Base-by-base conservation (phyloP, 2,113 vertebrate species). In the Pseudopipra pipra region DNA sequence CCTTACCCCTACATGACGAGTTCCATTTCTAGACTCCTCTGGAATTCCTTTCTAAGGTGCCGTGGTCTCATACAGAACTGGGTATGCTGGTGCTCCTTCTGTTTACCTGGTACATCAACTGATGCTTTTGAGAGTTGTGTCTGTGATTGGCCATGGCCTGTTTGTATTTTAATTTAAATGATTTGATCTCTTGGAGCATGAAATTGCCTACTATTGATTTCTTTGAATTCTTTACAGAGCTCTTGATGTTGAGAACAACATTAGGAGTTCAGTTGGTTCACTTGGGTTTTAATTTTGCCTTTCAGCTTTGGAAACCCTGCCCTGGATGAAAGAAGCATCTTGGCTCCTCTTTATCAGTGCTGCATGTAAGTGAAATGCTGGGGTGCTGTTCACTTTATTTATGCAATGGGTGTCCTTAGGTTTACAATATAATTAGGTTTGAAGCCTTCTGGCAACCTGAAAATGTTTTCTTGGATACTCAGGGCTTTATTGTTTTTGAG, bases 311-410 rank as follows among this genome's bases (percentile, higher is more conserved):
- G 99, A 88, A 99, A 99, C 73, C 98, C 99, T 27, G 98, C 98
- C 39, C 94, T 99, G 96, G 99, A 99, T 93, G 99, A 99, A 98
- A 98, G 99, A 97, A 99, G 99, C 96, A 99, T 99, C 93, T 98
- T 99, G 20, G 99, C 99, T 62, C 99, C 99, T 43, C 98, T 99
- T 65, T 99, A 99, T 95, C 99, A 99, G 97, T 99, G 99, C 88
- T 99, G 99, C 99, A 99, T 99, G 99, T 99, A 98, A 99, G 99
- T 98, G 87, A 79, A 63, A 12, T 13, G 16, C 30, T 35, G 72
- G 51, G 25, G 22, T 91, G 35, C 59, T 68, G 28, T 35, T 91
- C 33, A 21, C 55, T 84, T 85, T 12, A 16, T 28, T 51, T 80
- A 17, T 2, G 30, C 47, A 55, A n/a, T 43, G 80, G 58, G 33